phyloP scores from a whole-genome alignment of 2,888 invertebrate genomes.

The Lepidonotus clava region DNA sequence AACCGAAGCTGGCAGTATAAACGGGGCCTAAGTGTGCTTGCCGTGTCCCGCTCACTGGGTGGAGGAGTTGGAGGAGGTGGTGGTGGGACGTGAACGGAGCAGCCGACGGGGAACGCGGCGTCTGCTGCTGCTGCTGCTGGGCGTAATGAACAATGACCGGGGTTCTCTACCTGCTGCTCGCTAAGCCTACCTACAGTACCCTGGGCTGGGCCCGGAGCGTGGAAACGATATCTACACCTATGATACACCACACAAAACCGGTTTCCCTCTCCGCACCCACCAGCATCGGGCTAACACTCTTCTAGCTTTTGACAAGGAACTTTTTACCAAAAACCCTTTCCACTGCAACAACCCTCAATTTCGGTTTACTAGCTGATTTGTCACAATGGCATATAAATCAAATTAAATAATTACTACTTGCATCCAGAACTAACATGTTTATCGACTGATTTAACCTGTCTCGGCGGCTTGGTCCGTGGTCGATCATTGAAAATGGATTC shows the following conservation, averaged over 20 bases:
- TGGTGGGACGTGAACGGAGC: neutral
- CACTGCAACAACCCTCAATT: constrained; percentile 20
- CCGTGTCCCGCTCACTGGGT: neutral
- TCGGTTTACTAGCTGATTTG: neutral
- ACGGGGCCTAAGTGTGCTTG: no score
- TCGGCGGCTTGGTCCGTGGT: no score
- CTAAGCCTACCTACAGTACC: constrained; percentile 37
- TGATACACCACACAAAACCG: constrained; percentile 34
- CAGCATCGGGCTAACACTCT: neutral
- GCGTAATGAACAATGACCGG: constrained; percentile 1
- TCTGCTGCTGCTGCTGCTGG: no score
- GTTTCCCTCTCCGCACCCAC: constrained; percentile 24
- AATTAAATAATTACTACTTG: constrained; percentile 22
- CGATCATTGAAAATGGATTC: no score
- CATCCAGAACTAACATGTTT: constrained; percentile 37
- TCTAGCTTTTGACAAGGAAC: neutral
- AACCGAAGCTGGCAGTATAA: no score
- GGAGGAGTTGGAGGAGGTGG: neutral
- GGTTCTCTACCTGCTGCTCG: constrained; percentile 9
- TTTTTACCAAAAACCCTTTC: neutral
- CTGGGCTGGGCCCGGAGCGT: constrained; percentile 13
- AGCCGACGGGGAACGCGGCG: neutral
- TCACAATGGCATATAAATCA: constrained; percentile 4
- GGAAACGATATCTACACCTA: constrained; percentile 52
- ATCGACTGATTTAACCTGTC: no score